A percentile compares a stretch with the other conserved stretches of the same genome.
Conservation (phyloP, 2,113 vertebrate species). For the Nettapus auritus region DNA sequence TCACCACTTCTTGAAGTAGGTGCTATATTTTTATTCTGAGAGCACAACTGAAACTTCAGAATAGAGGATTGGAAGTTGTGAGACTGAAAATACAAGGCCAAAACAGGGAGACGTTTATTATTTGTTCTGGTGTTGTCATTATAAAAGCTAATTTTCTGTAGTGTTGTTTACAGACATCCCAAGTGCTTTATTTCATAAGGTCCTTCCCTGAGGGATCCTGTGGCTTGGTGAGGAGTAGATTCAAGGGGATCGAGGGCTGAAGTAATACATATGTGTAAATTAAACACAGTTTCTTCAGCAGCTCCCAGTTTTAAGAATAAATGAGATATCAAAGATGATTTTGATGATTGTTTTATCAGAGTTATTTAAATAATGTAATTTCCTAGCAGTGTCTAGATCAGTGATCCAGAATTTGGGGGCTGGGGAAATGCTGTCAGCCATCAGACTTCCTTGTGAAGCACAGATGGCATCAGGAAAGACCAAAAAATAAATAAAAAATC, state of each 20-base stretch:
- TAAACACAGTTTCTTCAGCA: neutral
- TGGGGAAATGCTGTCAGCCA: neutral
- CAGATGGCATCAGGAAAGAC: neutral
- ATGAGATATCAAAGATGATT: neutral
- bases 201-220: neutral
- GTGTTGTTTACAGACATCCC: neutral
- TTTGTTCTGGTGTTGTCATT: neutral
- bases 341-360: neutral
- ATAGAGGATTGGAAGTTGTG: neutral
- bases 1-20: neutral
- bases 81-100: neutral
- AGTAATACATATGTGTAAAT: neutral
- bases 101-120: neutral
- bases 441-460: neutral
- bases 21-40: neutral
- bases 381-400: neutral
- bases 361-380: neutral
- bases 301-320: neutral
- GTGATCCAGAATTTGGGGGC: neutral
- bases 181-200: neutral
- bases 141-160: neutral
- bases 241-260: neutral
- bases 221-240: neutral
- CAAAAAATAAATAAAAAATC: neutral
- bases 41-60: neutral